Conservation (phyloP, 2,797 vertebrate species). For the Crax fasciolata region DNA sequence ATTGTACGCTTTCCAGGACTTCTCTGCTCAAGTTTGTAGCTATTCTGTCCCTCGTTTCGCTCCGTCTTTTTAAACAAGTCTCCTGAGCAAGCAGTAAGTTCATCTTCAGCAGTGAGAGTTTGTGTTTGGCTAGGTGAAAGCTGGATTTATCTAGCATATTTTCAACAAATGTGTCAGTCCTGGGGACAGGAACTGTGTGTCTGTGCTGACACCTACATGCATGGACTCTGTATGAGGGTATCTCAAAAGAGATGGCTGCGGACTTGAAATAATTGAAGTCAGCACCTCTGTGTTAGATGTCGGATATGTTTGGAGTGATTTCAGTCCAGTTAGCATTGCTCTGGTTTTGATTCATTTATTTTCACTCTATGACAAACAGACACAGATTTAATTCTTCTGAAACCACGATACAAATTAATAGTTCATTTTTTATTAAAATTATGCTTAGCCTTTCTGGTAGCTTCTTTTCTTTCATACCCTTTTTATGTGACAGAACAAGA, state of each 20-base stretch:
- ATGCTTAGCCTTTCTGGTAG: not conserved
- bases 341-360: not conserved
- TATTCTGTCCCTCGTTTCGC: not conserved
- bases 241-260: not conserved
- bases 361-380: not conserved
- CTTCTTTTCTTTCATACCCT: not conserved
- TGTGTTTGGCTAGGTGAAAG: not conserved
- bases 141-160: not conserved
- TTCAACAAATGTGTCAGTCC: not conserved
- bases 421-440: not conserved
- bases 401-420: not conserved
- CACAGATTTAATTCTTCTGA: not conserved
- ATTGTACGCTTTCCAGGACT: not conserved
- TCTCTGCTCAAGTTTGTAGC: not conserved
- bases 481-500: not conserved
- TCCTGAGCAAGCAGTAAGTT: not conserved
- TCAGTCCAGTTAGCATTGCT: not conserved
- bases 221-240: not conserved
- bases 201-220: accelerated
- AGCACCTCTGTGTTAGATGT: not conserved
- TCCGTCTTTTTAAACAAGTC: not conserved
- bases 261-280: not conserved
- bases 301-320: not conserved
- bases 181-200: not conserved
- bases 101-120: not conserved